Evolutionary conservation across 2,113 vertebrate genomes (phyloP), one percentile per base, ranked within the genome.

Genomic region (Aptenodytes forsteri): DNA sequence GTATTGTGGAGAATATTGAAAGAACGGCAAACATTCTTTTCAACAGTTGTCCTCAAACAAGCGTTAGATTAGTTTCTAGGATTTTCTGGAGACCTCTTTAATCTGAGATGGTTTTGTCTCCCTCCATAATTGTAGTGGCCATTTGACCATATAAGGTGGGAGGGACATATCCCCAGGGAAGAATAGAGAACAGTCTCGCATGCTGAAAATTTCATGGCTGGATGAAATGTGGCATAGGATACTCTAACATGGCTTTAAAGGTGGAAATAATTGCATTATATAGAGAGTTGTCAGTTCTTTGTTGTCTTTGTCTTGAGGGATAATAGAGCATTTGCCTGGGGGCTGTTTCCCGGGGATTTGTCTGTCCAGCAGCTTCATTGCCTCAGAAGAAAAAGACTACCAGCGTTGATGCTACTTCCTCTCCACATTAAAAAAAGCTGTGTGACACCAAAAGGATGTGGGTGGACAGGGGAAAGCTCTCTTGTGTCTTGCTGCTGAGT

Each of bases 191-290:
- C 22, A 67, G 32, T 80, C 27, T 55, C 4, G 0, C 20, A 23
- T 83, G 50, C 61, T 83, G 64, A 49, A 92, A 66, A 77, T 55
- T 70, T 70, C 50, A 56, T 21, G 5, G 29, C 20, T 2, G 2
- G 34, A 40, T 82, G 32, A 78, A 94, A 73, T 34, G 11, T 84
- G 30, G 34, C 32, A 19, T 36, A 84, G 50, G 42, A 29, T 93
- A 71, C 44, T 77, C 44, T 73, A 87, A 66, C 7, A 11, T 27
- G 26, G 40, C 50, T 70, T 72, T 87, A 67, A 85, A 89, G 59
- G 59, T 91, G 40, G 64, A 96, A 95, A 49, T 82, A 95, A 61
- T 90, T 94, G 25, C n/a, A 82, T 91, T 92, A 85, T 49, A 14
- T 22, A 72, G n/a, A 83, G 19, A 91, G 32, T 59, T 87, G 47